Evolutionary conservation across 92 coral and sea anemone species (phyloP).

Genomic region (Phenganax marumi): DNA sequence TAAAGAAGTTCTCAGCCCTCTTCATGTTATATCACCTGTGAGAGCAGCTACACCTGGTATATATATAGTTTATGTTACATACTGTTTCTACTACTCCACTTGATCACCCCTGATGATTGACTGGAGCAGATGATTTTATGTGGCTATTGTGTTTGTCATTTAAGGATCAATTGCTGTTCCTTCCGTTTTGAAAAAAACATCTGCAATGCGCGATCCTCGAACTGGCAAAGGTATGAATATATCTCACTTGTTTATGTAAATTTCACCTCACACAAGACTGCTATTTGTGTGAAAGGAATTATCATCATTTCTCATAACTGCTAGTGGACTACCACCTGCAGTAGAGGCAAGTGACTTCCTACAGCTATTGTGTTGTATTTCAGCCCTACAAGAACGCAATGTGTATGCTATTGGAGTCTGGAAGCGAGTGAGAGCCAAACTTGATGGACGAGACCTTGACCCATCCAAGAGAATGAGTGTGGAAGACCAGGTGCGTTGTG

Average conservation of each 20-base stretch:
- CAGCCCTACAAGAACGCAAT: constrained; percentile 94
- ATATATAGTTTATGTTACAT: neutral
- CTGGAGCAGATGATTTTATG: neutral
- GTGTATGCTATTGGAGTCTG: constrained; percentile 95
- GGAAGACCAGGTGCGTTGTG: constrained; percentile 80
- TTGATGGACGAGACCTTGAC: constrained; percentile 93
- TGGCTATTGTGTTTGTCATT: neutral
- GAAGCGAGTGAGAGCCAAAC: constrained; percentile 93
- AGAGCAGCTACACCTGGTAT: constrained; percentile 22
- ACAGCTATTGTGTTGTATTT: neutral
- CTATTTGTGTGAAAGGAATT: too few relatives aligned
- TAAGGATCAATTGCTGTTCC: constrained; percentile 28
- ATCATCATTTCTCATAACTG: too few relatives aligned
- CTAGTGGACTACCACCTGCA: neutral
- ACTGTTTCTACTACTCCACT: neutral
- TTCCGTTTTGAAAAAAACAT: constrained; percentile 70
- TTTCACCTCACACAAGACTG: too few relatives aligned
- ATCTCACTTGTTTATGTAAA: neutral
- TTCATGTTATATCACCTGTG: neutral
- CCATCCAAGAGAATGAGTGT: constrained; percentile 93
- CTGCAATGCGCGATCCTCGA: constrained; percentile 85
- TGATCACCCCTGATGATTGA: neutral
- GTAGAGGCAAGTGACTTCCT: neutral
- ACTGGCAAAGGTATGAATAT: constrained; percentile 85
- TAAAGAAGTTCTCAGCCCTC: constrained; percentile 33